phyloP scores from a whole-genome alignment of 2,113 vertebrate genomes.

The Coregonus clupeaformis region DNA sequence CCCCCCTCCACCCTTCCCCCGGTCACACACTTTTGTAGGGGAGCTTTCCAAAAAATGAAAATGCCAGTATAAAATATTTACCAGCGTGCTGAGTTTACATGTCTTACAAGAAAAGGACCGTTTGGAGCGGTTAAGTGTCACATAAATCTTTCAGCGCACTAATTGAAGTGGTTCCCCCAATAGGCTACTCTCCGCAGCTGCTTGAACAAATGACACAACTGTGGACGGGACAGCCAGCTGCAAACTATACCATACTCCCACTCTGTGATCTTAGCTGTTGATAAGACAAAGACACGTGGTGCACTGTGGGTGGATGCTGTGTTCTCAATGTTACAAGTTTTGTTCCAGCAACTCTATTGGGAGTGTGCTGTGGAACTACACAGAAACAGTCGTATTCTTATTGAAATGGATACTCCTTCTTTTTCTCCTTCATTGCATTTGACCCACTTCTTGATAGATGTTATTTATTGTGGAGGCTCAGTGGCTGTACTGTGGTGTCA shows the following conservation, averaged over 20 bases:
- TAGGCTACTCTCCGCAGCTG: constrained; percentile 50
- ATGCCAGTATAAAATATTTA: constrained; percentile 61
- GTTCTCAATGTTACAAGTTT: neutral
- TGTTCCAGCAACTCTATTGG: neutral
- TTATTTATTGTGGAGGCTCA: neutral
- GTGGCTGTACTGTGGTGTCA: neutral
- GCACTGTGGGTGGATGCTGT: neutral
- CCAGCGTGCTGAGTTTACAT: constrained; percentile 57
- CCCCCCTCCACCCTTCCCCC: constrained; percentile 12
- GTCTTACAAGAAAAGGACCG: constrained; percentile 54
- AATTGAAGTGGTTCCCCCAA: constrained; percentile 60
- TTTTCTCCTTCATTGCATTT: neutral
- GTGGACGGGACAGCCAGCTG: constrained; percentile 35
- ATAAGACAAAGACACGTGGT: neutral
- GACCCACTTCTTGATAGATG: neutral
- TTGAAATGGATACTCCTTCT: neutral
- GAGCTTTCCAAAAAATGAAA: constrained; percentile 48
- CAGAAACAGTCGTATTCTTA: neutral
- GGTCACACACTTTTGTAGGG: constrained; percentile 16
- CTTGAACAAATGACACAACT: constrained; percentile 51
- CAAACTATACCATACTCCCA: constrained; percentile 18
- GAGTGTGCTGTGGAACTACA: neutral
- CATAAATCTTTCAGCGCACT: constrained; percentile 60
- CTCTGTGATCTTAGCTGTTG: neutral
- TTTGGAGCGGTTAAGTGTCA: constrained; percentile 57